Evolutionary conservation across 2,888 invertebrate genomes (phyloP), one percentile per base, ranked within the genome.

Genomic region (Pyralis farinalis): DNA sequence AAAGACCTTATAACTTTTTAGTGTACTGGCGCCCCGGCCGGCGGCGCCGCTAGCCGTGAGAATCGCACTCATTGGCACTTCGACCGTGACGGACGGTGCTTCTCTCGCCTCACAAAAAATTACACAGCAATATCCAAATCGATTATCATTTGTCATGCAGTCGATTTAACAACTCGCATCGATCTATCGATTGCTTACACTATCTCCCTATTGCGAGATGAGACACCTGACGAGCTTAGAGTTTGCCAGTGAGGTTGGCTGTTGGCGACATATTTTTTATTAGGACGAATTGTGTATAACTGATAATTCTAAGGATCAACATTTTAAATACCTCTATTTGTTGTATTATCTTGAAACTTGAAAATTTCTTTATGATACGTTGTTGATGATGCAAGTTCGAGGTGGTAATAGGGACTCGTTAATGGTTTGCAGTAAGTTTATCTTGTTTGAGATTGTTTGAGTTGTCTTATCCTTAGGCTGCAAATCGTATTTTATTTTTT

Each of bases 61-160:
- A 75, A 71, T 69, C 46, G 61, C 66, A 59, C 68, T 72, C 58
- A 58, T 55, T 63, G 68, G 58, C 69, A 63, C 62, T 55, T 72
- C 68, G 68, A 62, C 66, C 81, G 73, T 80, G 76, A 80, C 75
- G 53, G 76, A 80, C 75, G 53, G 43, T 47, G 40, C 32, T 35
- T 29, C 50, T 62, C 51, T 51, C 45, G 28, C 7, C 54, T 46
- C 64, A 63, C 71, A 77, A 74, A 73, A 81, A 77, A 55, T 64
- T 70, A 71, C 75, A 78, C 75, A 81, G 77, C 69, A 73, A 70
- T 75, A 69, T 63, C 58, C 58, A 69, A 82, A 82, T 83, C 76
- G 78, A 84, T 85, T 85, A 71, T 67, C 68, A 64, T 61, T 85
- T 85, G 71, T 67, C 68, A 64, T 61, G 60, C 63, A 69, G 50